Evolutionary conservation across 2,888 invertebrate genomes (phyloP).

Genomic region (Imbricaverruca yamaguchii): DNA sequence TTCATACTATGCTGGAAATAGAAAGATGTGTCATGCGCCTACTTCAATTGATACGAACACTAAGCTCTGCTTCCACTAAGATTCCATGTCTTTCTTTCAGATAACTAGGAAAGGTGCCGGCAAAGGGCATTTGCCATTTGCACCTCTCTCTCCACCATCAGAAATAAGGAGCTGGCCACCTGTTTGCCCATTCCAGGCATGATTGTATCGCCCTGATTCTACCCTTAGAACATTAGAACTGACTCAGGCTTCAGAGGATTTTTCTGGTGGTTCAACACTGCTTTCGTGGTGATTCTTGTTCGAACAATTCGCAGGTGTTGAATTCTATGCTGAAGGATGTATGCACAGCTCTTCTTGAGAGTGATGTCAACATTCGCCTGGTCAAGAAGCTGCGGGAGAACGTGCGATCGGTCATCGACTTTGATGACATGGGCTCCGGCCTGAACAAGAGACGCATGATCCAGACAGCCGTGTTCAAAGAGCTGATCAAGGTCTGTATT

Average conservation of each 20-base stretch:
- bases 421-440: conserved; percentile 97
- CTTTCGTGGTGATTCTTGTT: conserved; percentile 7
- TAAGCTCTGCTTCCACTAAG: too few relatives aligned
- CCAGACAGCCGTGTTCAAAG: conserved; percentile 95
- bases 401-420: conserved; percentile 81
- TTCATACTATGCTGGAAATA: too few relatives aligned
- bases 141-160: too few relatives aligned
- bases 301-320: conserved; percentile 59
- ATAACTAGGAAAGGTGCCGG: too few relatives aligned
- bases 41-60: too few relatives aligned
- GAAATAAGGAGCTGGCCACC: background rate
- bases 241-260: background rate
- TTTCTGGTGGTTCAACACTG: background rate
- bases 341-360: conserved; percentile 92
- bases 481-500: conserved; percentile 75
- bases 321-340: conserved; percentile 99
- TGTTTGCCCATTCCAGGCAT: background rate
- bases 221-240: background rate
- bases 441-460: conserved; percentile 97
- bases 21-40: too few relatives aligned
- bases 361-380: conserved; percentile 88
- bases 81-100: too few relatives aligned
- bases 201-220: background rate
- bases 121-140: too few relatives aligned
- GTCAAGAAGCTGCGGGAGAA: conserved; percentile 73